Conservation (phyloP, 2,797 vertebrate species). For the Rhinichthys osculus region DNA sequence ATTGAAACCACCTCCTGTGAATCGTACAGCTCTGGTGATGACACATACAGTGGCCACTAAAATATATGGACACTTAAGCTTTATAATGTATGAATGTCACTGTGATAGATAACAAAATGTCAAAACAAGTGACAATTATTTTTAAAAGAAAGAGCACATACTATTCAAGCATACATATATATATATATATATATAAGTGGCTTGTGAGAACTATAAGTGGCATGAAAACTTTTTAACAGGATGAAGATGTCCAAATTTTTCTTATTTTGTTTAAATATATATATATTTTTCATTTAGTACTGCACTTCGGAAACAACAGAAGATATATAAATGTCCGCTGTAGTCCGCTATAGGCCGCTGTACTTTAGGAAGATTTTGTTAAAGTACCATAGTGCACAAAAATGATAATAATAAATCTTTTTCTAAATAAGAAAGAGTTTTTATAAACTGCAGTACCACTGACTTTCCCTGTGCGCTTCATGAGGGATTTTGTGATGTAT, state of each 20-base stretch:
- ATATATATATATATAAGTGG: neutral
- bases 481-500: conserved; percentile 37
- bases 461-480: neutral
- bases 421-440: neutral
- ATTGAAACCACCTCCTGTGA: neutral
- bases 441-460: conserved; percentile 1
- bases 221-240: no score
- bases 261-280: no score
- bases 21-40: conserved; percentile 5
- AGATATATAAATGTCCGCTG: no score
- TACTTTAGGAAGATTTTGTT: neutral
- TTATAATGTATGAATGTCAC: neutral
- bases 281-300: no score
- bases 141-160: neutral
- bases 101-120: conserved; percentile 5
- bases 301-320: no score
- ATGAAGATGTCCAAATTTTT: no score
- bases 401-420: neutral
- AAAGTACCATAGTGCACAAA: neutral
- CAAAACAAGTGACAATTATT: conserved; percentile 13
- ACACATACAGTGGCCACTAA: neutral
- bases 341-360: no score
- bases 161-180: neutral
- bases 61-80: neutral
- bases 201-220: no score